Evolutionary conservation across 2,113 vertebrate genomes (phyloP).

Genomic region (Cryptotis parvus): DNA sequence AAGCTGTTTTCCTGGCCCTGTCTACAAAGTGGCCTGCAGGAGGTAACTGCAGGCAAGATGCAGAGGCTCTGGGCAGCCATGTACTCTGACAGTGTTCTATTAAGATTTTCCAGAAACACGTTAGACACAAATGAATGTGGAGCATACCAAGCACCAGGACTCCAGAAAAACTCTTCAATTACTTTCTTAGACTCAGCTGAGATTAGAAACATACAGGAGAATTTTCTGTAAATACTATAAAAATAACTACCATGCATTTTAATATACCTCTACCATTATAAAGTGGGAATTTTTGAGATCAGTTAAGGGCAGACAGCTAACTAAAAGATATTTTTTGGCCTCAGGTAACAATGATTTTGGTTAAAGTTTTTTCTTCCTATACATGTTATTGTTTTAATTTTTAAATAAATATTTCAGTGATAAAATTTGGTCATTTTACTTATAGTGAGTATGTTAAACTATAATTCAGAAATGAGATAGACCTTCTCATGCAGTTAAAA

Average conservation of each 20-base stretch:
- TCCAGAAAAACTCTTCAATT: not conserved
- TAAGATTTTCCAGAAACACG: not conserved
- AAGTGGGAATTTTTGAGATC: not conserved
- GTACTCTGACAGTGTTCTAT: not conserved
- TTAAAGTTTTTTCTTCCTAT: too few relatives aligned
- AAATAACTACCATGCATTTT: too few relatives aligned
- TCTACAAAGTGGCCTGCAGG: too few relatives aligned
- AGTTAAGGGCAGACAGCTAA: too few relatives aligned
- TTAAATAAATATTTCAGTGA: not conserved
- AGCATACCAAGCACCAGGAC: not conserved
- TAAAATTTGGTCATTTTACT: not conserved
- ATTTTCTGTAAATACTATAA: not conserved
- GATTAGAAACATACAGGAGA: not conserved
- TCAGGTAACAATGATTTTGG: too few relatives aligned
- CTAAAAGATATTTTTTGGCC: rapidly evolving
- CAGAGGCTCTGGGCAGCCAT: too few relatives aligned
- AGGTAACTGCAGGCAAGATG: too few relatives aligned
- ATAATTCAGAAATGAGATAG: not conserved
- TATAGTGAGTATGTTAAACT: not conserved
- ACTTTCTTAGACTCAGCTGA: not conserved
- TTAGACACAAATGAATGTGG: not conserved
- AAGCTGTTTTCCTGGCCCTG: too few relatives aligned
- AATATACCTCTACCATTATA: not conserved
- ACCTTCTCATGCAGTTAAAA: not conserved
- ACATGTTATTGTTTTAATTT: not conserved